A percentile compares a stretch with the other conserved stretches of the same genome.
Evolutionary conservation across 2,113 vertebrate species (phyloP).

Genomic region (Seriola quinqueradiata): DNA sequence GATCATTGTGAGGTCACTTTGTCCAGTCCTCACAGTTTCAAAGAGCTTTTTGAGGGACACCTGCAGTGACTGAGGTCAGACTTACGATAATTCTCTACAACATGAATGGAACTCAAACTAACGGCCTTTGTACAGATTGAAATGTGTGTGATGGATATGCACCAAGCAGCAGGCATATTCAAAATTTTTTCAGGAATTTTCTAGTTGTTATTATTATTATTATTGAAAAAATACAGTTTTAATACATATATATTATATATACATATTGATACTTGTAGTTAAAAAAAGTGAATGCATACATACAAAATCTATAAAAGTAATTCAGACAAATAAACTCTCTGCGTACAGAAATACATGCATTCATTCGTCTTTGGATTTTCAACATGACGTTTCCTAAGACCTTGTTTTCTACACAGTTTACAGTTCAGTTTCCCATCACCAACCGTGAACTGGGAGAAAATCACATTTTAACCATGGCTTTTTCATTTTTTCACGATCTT

Average conservation of each 20-base stretch:
- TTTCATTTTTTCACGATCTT: neutral
- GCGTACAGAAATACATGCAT: neutral
- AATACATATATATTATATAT: neutral
- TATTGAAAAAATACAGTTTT: neutral
- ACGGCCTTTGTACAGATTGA: too few relatives aligned
- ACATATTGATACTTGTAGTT: neutral
- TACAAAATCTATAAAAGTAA: neutral
- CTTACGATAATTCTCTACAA: too few relatives aligned
- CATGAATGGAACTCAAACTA: too few relatives aligned
- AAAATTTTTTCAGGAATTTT: too few relatives aligned
- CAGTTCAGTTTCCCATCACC: neutral
- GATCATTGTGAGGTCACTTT: too few relatives aligned
- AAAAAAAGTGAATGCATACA: neutral
- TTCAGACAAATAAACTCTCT: neutral
- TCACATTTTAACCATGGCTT: neutral
- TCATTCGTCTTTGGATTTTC: neutral
- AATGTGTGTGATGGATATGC: too few relatives aligned
- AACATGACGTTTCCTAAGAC: neutral
- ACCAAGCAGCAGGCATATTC: too few relatives aligned
- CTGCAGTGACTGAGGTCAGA: too few relatives aligned
- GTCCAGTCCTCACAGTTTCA: too few relatives aligned
- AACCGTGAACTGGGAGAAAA: neutral
- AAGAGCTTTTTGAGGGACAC: too few relatives aligned
- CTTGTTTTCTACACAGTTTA: neutral
- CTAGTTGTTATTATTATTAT: too few relatives aligned